Evolutionary conservation across 2,113 vertebrate species (phyloP).

Genomic region (Bagarius yarrelli): DNA sequence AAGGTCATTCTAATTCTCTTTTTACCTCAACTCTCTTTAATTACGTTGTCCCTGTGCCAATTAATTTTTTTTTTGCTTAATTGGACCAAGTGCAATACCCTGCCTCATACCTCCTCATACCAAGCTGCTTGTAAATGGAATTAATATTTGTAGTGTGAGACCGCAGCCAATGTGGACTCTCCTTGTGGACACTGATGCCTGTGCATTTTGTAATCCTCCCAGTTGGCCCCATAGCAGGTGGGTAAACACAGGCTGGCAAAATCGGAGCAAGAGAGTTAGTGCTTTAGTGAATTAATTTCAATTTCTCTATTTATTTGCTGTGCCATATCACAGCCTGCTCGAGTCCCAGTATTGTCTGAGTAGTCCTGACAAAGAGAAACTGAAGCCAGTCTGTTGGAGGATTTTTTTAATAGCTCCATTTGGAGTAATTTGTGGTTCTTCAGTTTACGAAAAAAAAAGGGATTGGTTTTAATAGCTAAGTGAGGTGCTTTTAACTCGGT

Average conservation of each 20-base stretch:
- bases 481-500: not conserved
- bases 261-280: constrained; percentile 52
- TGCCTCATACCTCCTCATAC: constrained; percentile 26
- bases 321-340: constrained; percentile 33
- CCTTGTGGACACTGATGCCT: constrained; percentile 38
- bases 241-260: constrained; percentile 42
- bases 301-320: constrained; percentile 46
- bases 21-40: not conserved
- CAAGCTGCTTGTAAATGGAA: constrained; percentile 19
- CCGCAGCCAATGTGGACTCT: constrained; percentile 28
- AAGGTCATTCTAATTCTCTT: constrained; percentile 78
- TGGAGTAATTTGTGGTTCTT: not conserved
- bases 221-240: constrained; percentile 63
- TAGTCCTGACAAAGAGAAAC: constrained; percentile 8
- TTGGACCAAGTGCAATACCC: not conserved
- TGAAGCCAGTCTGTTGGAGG: not conserved
- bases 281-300: constrained; percentile 33
- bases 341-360: constrained; percentile 5
- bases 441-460: not conserved
- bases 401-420: not conserved
- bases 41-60: not conserved
- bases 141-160: constrained; percentile 25
- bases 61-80: not conserved
- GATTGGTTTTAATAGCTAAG: not conserved
- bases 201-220: constrained; percentile 51